Evolutionary conservation across 2,113 vertebrate species (phyloP), one percentile per base, ranked within the genome.

Genomic region (Lophius piscatorius): DNA sequence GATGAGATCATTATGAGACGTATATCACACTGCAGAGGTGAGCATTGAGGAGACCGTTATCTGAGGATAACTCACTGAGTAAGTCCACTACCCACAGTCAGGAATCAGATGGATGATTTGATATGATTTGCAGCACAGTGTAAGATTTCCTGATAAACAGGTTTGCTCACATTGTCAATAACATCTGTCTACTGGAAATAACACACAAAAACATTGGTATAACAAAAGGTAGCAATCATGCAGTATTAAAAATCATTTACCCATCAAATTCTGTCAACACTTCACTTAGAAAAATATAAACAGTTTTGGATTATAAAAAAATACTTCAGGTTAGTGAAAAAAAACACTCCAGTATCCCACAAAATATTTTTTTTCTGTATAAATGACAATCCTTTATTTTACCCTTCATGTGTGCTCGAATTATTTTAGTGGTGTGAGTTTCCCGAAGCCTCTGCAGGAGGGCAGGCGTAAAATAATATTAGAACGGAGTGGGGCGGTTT

Each of bases 221-320:
- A 61, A 44, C 60, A 31, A 67, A 80, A 80, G 44, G 22, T 63
- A 36, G 33, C 39, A 41, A 60, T 60, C 50, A 58, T 41, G 39
- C 33, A 41, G 22, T 48, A 64, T 55, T 16, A 63, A 79, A 78
- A 78, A 50, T 7, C 44, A 51, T 36, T 48, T 11, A 57, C 20
- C 12, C 14, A 61, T 73, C 1, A 10, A 16, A 21, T 82, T 80
- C 81, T 74, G 80, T 40, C 1, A 60, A 50, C 51, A 39, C 47
- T 38, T 58, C 36, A 52, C 11, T 49, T 76, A 68, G 8, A 70
- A 76, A 81, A 82, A 86, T 80, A 81, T 4, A 78, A 38, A 68
- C 26, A 5, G n/a, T 21, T 71, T 67, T 72, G 22, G 16, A 54
- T 50, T 60, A n/a, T 29, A 23, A 70, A 23, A 74, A 83, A 85